Evolutionary conservation across 2,113 vertebrate species (phyloP), one percentile per base, ranked within the genome.

Genomic region (Plestiodon gilberti): DNA sequence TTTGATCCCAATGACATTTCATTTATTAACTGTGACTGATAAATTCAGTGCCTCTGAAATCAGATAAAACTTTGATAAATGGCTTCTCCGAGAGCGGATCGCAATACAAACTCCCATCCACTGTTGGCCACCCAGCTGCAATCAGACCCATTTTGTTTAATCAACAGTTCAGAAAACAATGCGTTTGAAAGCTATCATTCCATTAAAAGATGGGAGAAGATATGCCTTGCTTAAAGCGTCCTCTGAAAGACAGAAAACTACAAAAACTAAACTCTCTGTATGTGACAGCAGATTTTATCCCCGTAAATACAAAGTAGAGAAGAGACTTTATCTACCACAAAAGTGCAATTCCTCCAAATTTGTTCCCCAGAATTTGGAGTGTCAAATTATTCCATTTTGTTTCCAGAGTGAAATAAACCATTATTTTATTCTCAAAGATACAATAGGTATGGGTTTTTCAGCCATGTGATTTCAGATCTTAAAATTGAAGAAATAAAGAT

Each of bases 41-140:
- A 97, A 97, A 98, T 97, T 96, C 97, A 97, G 97, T 97, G 98
- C 96, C 97, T 97, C 95, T 96, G 95, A 96, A 98, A 99, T 99
- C 98, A 98, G 98, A 99, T 99, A 98, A 98, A 98, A 97, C 97
- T 96, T 98, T 98, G 98, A 99, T 97, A 96, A 98, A 98, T 98
- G 96, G 94, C 96, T 97, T 93, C 90, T 93, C 88, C 91, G 94
- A 69, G 88, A 91, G 89, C 95, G 85, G 94, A 93, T 95, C 96
- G 95, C 95, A 95, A 95, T 85, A 95, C 95, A 87, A 92, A 90
- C 95, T 90, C 90, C 93, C 95, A 96, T 93, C 96, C 96, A 93
- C 82, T 35, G 93, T 83, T 87, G 96, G 95, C 90, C 96, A 96
- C 96, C 96, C 97, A 95, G 96, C 97, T 96, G 95, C 96, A 96